Conservation (phyloP, 2,797 vertebrate genomes). For the Triplophysa bombifrons region DNA sequence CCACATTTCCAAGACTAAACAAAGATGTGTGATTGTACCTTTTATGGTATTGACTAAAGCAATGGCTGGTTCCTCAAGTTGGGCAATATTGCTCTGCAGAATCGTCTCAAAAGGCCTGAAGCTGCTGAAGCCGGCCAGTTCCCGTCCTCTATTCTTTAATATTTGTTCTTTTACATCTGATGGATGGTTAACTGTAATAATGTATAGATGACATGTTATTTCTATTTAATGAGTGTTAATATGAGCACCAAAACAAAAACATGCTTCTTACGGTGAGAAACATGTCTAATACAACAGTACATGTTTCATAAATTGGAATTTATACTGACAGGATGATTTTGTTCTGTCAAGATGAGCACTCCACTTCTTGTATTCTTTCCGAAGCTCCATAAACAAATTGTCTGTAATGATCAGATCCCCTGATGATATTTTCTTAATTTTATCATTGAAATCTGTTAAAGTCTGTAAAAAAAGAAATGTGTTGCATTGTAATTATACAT, state of each 20-base stretch:
- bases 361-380: constrained; percentile 52
- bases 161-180: constrained; percentile 58
- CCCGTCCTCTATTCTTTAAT: constrained; percentile 68
- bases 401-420: constrained; percentile 24
- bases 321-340: constrained; percentile 40
- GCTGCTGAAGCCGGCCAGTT: constrained; percentile 73
- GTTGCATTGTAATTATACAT: too few relatives aligned
- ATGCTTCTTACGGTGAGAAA: background rate
- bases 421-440: constrained; percentile 19
- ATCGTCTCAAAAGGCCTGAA: constrained; percentile 73
- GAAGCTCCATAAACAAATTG: constrained; percentile 51
- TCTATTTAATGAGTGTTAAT: too few relatives aligned
- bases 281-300: background rate
- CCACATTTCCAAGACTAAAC: background rate
- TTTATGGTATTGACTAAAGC: constrained; percentile 55
- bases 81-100: constrained; percentile 64
- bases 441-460: constrained; percentile 30
- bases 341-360: constrained; percentile 46
- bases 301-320: background rate
- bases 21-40: constrained; percentile 53
- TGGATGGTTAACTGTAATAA: too few relatives aligned
- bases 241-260: background rate
- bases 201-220: too few relatives aligned
- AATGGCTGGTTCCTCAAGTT: constrained; percentile 66
- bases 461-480: constrained; percentile 22